Base-by-base conservation (phyloP, 1,140 invertebrate species). In the Drosophila biarmipes region DNA sequence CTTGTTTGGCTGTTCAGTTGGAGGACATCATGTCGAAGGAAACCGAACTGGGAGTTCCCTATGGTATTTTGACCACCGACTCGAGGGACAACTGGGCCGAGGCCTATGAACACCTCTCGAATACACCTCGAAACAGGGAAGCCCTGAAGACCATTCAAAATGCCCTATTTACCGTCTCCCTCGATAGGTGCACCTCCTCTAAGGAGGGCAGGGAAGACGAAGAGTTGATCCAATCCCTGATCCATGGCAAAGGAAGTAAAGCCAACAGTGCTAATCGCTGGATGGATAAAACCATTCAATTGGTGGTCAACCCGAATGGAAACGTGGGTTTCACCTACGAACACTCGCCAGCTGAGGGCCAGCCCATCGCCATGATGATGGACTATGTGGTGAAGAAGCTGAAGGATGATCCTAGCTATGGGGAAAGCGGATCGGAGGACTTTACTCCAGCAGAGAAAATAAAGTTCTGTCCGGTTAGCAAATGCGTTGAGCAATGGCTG, bases 281-380 rank as follows among this genome's bases (percentile, higher is more conserved):
- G 97, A 97, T 96, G 92, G 97, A 98, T 89, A 97, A 97, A 93
- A 96, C 96, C 15, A 92, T 97, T 62, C 96, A 97, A 95, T 96
- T 97, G 85, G 95, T 98, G 45, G 93, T 98, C 54, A 96, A 97
- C 52, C 93, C 93, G 21, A 96, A 98, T 92, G 98, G 98, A 35
- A 94, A 95, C 54, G 94, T 96, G 74, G 98, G 98, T 1, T 93
- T 98, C 38, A 97, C 96, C 15, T 99, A 98, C 92, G 98, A 99
- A 92, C 98, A 99, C 92, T 97, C 97, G 6, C 97, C 97, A 4
- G 97, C 97, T 27, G 98, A 99, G 93, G 98, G 97, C 2, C 96
- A 96, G 58, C 97, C 98, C 4, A 95, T 99, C 71, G 96, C 96
- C 31, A 94, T 95, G 54, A 93, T 98, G 64, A 95, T 96, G 77